phyloP scores from a whole-genome alignment of 2,113 vertebrate species.

The Zonotrichia leucophrys region DNA sequence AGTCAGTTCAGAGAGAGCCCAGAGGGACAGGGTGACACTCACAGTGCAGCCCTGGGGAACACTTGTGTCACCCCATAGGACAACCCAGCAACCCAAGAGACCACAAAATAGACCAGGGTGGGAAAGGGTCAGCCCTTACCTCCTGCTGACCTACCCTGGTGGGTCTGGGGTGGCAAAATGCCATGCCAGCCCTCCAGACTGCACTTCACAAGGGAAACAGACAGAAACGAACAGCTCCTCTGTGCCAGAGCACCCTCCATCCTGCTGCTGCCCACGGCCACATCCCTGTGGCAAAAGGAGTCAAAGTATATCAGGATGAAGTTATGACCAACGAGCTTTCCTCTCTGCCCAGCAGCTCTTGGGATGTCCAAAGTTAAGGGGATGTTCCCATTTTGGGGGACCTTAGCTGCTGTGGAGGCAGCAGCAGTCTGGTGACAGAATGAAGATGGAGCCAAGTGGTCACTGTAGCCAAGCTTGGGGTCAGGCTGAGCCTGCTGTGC shows the following conservation, averaged over 20 bases:
- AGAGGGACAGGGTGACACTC: background rate
- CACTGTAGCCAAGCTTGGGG: background rate
- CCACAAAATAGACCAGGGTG: background rate
- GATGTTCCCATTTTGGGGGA: accelerated
- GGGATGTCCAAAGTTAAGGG: background rate
- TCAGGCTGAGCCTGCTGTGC: background rate
- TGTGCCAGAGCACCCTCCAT: accelerated
- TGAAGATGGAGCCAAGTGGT: background rate
- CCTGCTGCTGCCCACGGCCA: background rate
- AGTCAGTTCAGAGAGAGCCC: accelerated
- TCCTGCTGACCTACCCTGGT: background rate
- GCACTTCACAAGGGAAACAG: background rate
- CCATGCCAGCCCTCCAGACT: background rate
- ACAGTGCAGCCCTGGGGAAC: accelerated
- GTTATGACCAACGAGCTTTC: accelerated
- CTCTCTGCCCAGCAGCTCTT: background rate
- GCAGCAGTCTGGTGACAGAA: background rate
- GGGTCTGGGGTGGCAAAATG: background rate
- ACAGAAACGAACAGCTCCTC: background rate
- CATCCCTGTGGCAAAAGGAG: background rate
- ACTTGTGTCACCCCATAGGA: accelerated
- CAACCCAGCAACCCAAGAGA: background rate
- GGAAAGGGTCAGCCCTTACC: background rate
- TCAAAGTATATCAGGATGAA: background rate
- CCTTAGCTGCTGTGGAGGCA: accelerated